Base-by-base conservation (phyloP, 2,113 vertebrate species). In the Ptilonorhynchus violaceus region DNA sequence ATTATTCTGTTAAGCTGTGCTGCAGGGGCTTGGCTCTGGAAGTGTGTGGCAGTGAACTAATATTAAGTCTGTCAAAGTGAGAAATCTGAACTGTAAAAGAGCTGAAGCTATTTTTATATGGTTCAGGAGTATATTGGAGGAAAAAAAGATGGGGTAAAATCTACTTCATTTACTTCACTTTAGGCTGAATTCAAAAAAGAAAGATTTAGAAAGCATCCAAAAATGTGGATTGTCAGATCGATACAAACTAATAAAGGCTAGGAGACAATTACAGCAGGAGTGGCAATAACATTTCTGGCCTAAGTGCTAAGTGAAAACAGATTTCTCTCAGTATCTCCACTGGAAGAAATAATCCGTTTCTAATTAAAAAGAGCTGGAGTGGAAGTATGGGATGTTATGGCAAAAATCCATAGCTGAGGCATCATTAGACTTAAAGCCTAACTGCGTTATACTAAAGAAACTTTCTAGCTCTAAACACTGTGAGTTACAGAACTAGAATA, bases 351-450 rank as follows among this genome's bases (percentile, higher is more conserved):
- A 90, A 96, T 88, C 79, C 0, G 0, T 76, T 96, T 90, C 49
- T 88, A 92, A 92, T 94, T 85, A 88, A 93, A 88, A 93, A 69
- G 42, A 85, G 17, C 42, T 88, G 68, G 30, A 77, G 49, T 67
- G n/a, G 17, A 86, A 88, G 17, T 44, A 28, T 73, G 21, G 44
- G 39, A 70, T 86, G 24, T 52, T 59, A 63, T 28, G 33, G 63
- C 22, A 93, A 88, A 80, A 90, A 77, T 30, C 39, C 9, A 63
- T 74, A 92, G 72, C 55, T 55, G 50, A 90, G 50, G 42, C 50
- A 62, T 69, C 42, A 52, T 69, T 79, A 79, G 35, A 72, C 25
- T 93, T 79, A 79, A 82, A 85, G 27, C 14, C 46, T 69, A 66
- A 85, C 28, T 80, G 50, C 30, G 3, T 67, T 69, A 73, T 49